Evolutionary conservation across 1,140 invertebrate genomes (phyloP).

Genomic region (Maniola jurtina): DNA sequence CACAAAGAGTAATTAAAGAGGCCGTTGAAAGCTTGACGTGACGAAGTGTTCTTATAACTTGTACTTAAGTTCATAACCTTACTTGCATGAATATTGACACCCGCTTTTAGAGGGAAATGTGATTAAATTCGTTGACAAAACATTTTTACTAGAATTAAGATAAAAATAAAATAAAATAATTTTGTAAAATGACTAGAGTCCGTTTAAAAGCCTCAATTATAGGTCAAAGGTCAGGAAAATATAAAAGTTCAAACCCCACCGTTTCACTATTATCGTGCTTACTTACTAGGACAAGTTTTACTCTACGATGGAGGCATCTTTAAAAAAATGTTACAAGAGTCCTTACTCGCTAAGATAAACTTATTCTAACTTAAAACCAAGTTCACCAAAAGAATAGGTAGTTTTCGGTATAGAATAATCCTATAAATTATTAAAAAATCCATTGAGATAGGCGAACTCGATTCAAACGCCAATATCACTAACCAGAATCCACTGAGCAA

Average conservation of each 20-base stretch:
- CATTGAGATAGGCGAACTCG: conserved; percentile 23
- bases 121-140: background rate
- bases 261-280: too few species aligned
- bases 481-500: conserved; percentile 36
- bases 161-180: too few species aligned
- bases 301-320: background rate
- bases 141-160: background rate
- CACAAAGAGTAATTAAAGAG: conserved; percentile 74
- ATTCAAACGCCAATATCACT: conserved; percentile 35
- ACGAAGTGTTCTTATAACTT: conserved; percentile 72
- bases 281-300: too few species aligned
- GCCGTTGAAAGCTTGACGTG: conserved; percentile 72
- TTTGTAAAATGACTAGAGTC: too few species aligned
- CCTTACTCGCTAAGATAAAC: too few species aligned
- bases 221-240: too few species aligned
- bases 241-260: too few species aligned
- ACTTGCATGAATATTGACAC: conserved; percentile 60
- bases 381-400: background rate
- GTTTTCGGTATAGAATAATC: background rate
- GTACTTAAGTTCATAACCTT: conserved; percentile 66
- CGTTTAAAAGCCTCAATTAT: too few species aligned
- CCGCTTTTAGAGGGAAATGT: background rate
- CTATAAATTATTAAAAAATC: conserved; percentile 25
- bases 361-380: too few species aligned
- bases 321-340: background rate